Base-by-base conservation (phyloP, 2,113 vertebrate species). In the Cyprinodon variegatus region DNA sequence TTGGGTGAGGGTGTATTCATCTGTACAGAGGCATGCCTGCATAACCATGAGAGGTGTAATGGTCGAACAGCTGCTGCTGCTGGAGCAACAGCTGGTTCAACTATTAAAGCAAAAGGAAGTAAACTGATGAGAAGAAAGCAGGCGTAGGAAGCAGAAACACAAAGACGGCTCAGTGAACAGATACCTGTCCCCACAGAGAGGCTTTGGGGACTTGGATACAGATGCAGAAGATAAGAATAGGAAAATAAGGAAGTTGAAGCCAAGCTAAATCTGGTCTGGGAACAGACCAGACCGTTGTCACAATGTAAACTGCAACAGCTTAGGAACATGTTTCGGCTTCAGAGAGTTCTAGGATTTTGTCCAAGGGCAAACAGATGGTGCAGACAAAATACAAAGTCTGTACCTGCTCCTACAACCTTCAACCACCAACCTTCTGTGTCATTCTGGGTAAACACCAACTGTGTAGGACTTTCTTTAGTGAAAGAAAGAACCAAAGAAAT, bases 61-160 rank as follows among this genome's bases (percentile, higher is more conserved):
- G 68, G 74, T 29, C 4, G 38, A 70, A 66, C 85, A 84, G 84
- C 85, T 85, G 88, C 78, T 72, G 78, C 71, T 48, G 61, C 76
- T 72, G 76, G 74, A 82, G 45, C 64, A 78, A 82, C 91, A 90
- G 89, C 87, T 91, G 76, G 77, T 86, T 80, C 61, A 0, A 70
- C 78, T 81, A 90, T 90, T 84, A 88, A 74, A 45, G 57, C 17
- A 60, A 83, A 72, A 83, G 50, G 62, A 77, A 66, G 29, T 38
- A 66, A 68, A 72, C 61, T 57, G 69, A 81, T 64, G 62, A 76
- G 69, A 67, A 37, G 62, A 72, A 66, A 72, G 68, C 57, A 74
- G 14, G 45, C 66, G 69, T 70, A 39, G 68, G 62, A 72, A 46
- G 40, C 73, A 46, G 46, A 75, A 59, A 48, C 53, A 68, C 41